Evolutionary conservation across 2,113 vertebrate species (phyloP).

Genomic region (Callipepla squamata): DNA sequence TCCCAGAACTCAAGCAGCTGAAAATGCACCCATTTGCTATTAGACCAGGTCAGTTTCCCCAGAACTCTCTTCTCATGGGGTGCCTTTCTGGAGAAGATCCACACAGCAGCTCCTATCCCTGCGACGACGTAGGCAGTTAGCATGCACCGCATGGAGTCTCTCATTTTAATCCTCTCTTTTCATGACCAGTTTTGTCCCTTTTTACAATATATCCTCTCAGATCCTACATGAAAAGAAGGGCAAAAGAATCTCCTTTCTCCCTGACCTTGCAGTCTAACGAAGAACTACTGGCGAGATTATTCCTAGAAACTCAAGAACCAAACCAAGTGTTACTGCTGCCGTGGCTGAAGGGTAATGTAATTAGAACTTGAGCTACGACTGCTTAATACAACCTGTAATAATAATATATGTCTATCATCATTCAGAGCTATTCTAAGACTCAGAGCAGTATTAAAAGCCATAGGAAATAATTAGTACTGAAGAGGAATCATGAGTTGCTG

Average conservation of each 20-base stretch:
- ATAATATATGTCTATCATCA: conserved; percentile 46
- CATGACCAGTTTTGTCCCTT: background rate
- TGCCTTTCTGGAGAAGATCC: background rate
- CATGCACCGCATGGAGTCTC: accelerated
- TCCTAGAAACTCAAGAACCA: conserved; percentile 10
- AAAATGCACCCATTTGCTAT: background rate
- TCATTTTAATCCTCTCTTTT: background rate
- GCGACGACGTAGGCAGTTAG: background rate
- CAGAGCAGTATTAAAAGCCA: conserved; percentile 24
- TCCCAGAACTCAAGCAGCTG: background rate
- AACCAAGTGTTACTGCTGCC: conserved; percentile 51
- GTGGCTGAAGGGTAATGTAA: conserved; percentile 26
- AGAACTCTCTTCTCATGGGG: accelerated
- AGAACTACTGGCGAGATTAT: background rate
- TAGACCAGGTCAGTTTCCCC: accelerated
- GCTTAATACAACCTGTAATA: conserved; percentile 37
- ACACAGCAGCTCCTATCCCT: background rate
- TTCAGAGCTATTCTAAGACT: conserved; percentile 49
- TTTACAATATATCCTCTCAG: background rate
- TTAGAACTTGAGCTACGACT: conserved; percentile 35
- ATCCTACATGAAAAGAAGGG: background rate
- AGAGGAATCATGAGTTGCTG: conserved; percentile 21
- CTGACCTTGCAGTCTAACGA: conserved; percentile 23
- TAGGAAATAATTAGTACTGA: conserved; percentile 64
- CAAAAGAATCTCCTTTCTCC: background rate